A percentile compares a stretch with the other conserved stretches of the same genome.
phyloP scores from a whole-genome alignment of 2,797 vertebrate species.

The Manis javanica region DNA sequence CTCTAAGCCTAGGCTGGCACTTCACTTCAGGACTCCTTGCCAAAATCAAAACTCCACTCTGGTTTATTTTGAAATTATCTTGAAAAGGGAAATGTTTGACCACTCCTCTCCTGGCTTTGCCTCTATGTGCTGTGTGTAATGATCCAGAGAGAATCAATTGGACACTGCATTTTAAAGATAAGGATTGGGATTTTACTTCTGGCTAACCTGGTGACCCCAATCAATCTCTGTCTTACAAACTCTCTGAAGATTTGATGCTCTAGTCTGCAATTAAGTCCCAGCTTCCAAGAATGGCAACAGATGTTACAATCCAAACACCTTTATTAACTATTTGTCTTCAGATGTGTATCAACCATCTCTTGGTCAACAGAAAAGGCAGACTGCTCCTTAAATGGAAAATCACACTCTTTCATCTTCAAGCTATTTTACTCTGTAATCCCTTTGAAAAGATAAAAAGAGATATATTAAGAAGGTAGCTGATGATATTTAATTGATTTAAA shows the following conservation, averaged over 20 bases:
- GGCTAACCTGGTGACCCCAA: slow-evolving; percentile 92
- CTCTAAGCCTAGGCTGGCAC: neutral
- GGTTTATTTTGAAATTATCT: slow-evolving; percentile 69
- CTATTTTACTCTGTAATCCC: slow-evolving; percentile 48
- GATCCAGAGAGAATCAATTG: slow-evolving; percentile 96
- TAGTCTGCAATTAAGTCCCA: slow-evolving; percentile 88
- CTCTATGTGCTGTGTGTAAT: slow-evolving; percentile 89
- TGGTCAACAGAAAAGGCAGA: slow-evolving; percentile 44
- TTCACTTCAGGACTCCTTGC: neutral
- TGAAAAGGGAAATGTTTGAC: slow-evolving; percentile 76
- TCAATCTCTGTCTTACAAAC: slow-evolving; percentile 94
- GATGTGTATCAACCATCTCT: slow-evolving; percentile 68
- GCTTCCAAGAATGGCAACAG: slow-evolving; percentile 91
- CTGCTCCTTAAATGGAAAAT: slow-evolving; percentile 62
- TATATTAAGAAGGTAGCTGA: slow-evolving; percentile 39
- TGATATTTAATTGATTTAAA: slow-evolving; percentile 38
- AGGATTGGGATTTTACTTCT: slow-evolving; percentile 89
- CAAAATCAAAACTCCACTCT: neutral
- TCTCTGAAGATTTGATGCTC: slow-evolving; percentile 87
- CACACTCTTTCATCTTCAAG: slow-evolving; percentile 64
- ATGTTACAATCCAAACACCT: slow-evolving; percentile 90
- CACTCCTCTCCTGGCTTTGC: slow-evolving; percentile 64
- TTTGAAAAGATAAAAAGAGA: slow-evolving; percentile 68
- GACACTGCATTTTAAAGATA: slow-evolving; percentile 91
- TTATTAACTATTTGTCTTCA: slow-evolving; percentile 86